Conservation (phyloP, 2,888 invertebrate genomes). For the Ophraella communa region DNA sequence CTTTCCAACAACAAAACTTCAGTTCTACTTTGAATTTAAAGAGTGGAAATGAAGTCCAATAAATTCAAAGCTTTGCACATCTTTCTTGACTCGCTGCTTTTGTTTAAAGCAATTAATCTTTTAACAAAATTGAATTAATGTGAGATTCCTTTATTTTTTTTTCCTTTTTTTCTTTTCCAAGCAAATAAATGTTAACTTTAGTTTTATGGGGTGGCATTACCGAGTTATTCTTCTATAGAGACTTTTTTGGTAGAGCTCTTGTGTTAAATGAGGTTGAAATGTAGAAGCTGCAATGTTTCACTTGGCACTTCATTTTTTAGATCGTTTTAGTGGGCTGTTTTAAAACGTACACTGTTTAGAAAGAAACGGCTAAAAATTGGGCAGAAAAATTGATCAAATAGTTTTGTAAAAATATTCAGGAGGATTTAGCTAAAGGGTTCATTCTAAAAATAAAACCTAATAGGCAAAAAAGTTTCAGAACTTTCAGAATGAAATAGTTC, state of each 20-base stretch:
- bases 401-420: too few relatives aligned
- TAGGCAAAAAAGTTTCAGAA: too few relatives aligned
- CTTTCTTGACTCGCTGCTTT: slow-evolving; percentile 44
- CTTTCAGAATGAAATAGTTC: too few relatives aligned
- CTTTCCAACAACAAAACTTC: slow-evolving; percentile 33
- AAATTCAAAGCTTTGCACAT: slow-evolving; percentile 45
- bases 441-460: too few relatives aligned
- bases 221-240: slow-evolving; percentile 29
- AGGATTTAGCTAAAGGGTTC: too few relatives aligned
- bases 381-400: neutral
- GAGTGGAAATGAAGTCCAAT: slow-evolving; percentile 47
- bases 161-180: slow-evolving; percentile 14
- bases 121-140: slow-evolving; percentile 43
- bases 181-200: slow-evolving; percentile 35
- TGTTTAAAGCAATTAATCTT: slow-evolving; percentile 46
- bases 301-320: slow-evolving; percentile 21
- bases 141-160: slow-evolving; percentile 29
- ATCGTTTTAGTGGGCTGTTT: slow-evolving; percentile 11
- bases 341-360: slow-evolving; percentile 2
- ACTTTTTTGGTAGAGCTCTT: slow-evolving; percentile 13
- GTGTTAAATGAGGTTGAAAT: slow-evolving; percentile 25
- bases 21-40: slow-evolving; percentile 43
- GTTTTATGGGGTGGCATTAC: slow-evolving; percentile 34
- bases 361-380: slow-evolving; percentile 6
- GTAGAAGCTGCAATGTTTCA: slow-evolving; percentile 19